phyloP scores from a whole-genome alignment of 2,888 invertebrate species.

The Sphecodes monilicornis region DNA sequence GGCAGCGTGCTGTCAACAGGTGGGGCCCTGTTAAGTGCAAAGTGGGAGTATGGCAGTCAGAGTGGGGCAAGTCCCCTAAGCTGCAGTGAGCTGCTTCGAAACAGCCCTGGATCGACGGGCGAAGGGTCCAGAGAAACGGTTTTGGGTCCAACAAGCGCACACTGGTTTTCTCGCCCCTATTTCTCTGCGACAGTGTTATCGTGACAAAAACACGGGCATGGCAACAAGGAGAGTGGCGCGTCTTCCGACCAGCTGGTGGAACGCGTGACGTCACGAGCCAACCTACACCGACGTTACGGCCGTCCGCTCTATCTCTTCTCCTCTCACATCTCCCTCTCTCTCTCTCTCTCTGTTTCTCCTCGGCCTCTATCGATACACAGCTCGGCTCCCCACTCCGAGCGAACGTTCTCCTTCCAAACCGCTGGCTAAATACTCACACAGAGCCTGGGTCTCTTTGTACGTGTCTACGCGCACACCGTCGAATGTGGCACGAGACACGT shows the following conservation, averaged over 20 bases:
- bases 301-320: neutral
- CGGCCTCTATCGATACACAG: constrained; percentile 35
- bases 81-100: neutral
- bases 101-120: no score
- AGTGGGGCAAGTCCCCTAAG: constrained; percentile 7
- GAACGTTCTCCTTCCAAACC: constrained; percentile 7
- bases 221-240: constrained; percentile 64
- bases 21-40: neutral
- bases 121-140: constrained; percentile 5
- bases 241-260: constrained; percentile 69
- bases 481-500: constrained; percentile 57
- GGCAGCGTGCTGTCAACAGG: neutral
- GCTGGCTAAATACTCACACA: constrained; percentile 21
- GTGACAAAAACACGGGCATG: constrained; percentile 60
- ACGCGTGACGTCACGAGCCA: constrained; percentile 71
- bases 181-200: constrained; percentile 14
- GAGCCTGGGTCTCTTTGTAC: neutral
- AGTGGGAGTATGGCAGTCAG: neutral
- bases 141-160: constrained; percentile 27
- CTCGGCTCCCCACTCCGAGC: constrained; percentile 16
- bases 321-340: neutral
- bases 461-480: constrained; percentile 21
- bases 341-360: neutral
- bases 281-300: constrained; percentile 55
- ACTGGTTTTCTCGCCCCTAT: constrained; percentile 1